phyloP scores from a whole-genome alignment of 1,140 invertebrate genomes.

The Calliphora vicina region DNA sequence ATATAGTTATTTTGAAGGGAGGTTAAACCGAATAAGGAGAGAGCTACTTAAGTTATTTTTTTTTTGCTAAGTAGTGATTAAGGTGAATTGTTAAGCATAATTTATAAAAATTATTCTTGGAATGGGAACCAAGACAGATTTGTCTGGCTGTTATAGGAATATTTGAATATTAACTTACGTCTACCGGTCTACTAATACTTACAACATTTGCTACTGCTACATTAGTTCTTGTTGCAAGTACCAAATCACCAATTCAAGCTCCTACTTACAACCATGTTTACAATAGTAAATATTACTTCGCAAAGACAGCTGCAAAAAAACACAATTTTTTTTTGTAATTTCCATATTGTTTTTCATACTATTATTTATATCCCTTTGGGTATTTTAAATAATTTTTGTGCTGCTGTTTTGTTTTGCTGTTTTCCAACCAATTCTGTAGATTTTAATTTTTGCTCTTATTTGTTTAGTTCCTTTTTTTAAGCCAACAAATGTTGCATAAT shows the following conservation, averaged over 20 bases:
- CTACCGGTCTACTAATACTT: too few relatives aligned
- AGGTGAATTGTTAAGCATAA: too few relatives aligned
- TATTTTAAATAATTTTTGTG: neutral
- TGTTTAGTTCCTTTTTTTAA: neutral
- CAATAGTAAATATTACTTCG: neutral
- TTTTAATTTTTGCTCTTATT: neutral
- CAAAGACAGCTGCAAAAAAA: neutral
- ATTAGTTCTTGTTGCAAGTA: neutral
- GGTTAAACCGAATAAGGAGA: neutral
- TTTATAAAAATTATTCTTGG: too few relatives aligned
- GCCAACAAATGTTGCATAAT: neutral
- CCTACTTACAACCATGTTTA: neutral
- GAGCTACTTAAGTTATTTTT: neutral
- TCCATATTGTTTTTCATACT: neutral
- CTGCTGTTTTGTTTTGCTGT: neutral
- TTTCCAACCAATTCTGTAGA: neutral
- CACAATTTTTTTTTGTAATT: neutral
- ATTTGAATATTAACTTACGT: neutral
- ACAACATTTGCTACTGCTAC: neutral
- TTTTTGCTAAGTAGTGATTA: too few relatives aligned
- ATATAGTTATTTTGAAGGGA: neutral
- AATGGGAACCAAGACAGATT: too few relatives aligned
- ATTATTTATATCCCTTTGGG: neutral
- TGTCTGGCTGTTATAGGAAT: too few relatives aligned
- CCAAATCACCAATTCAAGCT: too few relatives aligned